Evolutionary conservation across 2,888 invertebrate genomes (phyloP).

Genomic region (Podotricha telesiphe): DNA sequence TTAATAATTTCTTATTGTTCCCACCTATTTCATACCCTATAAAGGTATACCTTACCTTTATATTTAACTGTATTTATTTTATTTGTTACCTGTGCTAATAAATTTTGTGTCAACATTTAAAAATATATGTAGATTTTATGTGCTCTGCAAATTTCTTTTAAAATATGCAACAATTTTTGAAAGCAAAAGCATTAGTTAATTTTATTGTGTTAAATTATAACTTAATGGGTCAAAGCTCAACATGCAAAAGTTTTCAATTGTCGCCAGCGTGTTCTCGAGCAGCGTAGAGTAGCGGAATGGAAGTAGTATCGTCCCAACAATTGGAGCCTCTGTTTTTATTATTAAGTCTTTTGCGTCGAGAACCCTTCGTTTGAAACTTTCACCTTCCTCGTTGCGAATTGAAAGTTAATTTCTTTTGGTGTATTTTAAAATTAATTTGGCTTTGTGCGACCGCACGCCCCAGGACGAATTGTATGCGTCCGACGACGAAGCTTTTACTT

Average conservation of each 20-base stretch:
- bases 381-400: slow-evolving; percentile 66
- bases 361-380: slow-evolving; percentile 75
- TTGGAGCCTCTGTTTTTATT: slow-evolving; percentile 70
- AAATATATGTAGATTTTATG: no score
- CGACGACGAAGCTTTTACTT: slow-evolving; percentile 75
- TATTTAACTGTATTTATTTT: no score
- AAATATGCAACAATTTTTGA: not conserved
- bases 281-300: slow-evolving; percentile 53
- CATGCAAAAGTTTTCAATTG: slow-evolving; percentile 5
- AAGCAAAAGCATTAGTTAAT: not conserved
- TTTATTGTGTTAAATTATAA: not conserved
- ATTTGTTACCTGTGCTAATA: no score
- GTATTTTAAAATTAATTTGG: slow-evolving; percentile 83
- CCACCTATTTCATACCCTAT: no score
- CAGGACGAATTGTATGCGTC: slow-evolving; percentile 73
- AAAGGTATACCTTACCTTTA: no score
- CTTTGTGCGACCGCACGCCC: slow-evolving; percentile 77
- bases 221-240: not conserved
- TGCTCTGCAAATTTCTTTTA: no score
- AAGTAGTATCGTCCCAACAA: slow-evolving; percentile 59
- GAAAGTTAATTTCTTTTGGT: slow-evolving; percentile 83
- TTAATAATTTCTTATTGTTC: no score
- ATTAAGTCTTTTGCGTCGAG: slow-evolving; percentile 71
- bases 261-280: slow-evolving; percentile 37
- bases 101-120: no score